Evolutionary conservation across 64 coral and sea anemone species (phyloP), one percentile per base, ranked within the genome.

Genomic region (Pocillopora damicornis): DNA sequence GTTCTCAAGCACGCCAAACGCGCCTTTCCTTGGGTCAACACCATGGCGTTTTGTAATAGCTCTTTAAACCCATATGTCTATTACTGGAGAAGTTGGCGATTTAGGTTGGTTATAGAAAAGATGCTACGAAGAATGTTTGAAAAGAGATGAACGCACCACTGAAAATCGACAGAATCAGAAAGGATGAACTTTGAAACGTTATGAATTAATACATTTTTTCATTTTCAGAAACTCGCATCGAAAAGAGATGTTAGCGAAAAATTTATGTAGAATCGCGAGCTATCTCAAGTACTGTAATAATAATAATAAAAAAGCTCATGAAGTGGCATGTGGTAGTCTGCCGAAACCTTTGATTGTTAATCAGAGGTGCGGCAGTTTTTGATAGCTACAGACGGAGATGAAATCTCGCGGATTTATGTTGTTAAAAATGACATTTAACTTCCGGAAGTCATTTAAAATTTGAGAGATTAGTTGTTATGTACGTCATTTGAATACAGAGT

Each of bases 21-120:
- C 74, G 94, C 81, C 4, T 97, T 97, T 58, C 94, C 91, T 1
- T 97, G 91, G 94, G 83, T 93, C 9, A 97, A 97, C 37, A 93
- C 94, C 1, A 4, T 97, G 4, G 94, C 94, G 11, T 74, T 97
- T 13, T 97, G 91, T 58, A 87, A 92, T 63, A 93, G 91, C 0
- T 81, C 82, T 4, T 38, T 93, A 1, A 97, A 97, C 36, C 94
- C 94, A 14, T 97, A 97, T 73, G 86, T 97, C 35, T 97, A 97
- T 58, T 97, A 97, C 58, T 97, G 94, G 94, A 87, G 94, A 82
- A 97, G 91, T 73, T 92, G 69, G 23, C 35, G 88, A 22, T 97
- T 97, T 75, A 81, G 94, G 0, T 35, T 83, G 59, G 91, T 76
- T 4, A 35, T 97, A 13, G 75, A 93, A 30, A 74, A 71, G 15